These are phyloP conservation scores for Ectropis grisescens DNA, from an alignment of 1,140 invertebrate genomes.

Conservation along the genomic window DNA sequence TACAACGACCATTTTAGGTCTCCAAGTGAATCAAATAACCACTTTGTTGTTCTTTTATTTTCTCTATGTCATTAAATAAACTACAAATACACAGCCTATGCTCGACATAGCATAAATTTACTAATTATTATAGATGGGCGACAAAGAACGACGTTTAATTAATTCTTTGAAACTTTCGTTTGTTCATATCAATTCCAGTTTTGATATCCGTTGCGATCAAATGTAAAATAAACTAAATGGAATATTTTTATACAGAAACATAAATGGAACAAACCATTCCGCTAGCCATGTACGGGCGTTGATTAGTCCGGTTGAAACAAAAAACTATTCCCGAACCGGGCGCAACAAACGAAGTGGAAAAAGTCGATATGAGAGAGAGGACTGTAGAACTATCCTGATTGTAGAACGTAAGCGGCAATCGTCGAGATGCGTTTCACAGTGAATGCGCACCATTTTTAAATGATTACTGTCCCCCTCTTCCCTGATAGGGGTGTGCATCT, in stretches of 20 bases:
- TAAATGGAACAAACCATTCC: slow-evolving; percentile 49
- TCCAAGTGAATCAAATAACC: too few species aligned
- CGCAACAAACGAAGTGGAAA: slow-evolving; percentile 64
- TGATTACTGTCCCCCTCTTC: slow-evolving; percentile 34
- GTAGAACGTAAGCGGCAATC: slow-evolving; percentile 57
- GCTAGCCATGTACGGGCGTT: slow-evolving; percentile 50
- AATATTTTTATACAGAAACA: slow-evolving; percentile 53
- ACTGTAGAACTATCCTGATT: slow-evolving; percentile 42
- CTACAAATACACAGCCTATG: too few species aligned
- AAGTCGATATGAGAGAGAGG: slow-evolving; percentile 56
- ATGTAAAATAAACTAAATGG: slow-evolving; percentile 13
- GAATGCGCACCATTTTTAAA: slow-evolving; percentile 51
- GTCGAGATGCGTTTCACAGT: slow-evolving; percentile 49
- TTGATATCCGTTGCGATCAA: slow-evolving; percentile 7
- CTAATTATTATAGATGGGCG: too few species aligned
- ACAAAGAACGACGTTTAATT: too few species aligned
- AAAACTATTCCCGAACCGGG: slow-evolving; percentile 64
- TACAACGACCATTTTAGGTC: too few species aligned
- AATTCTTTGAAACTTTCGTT: too few species aligned
- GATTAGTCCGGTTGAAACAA: slow-evolving; percentile 61
- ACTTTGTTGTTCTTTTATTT: too few species aligned
- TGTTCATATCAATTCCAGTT: slow-evolving; percentile 3
- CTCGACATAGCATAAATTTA: too few species aligned
- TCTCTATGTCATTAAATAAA: too few species aligned
- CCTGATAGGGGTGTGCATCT: too few species aligned